A percentile compares a stretch with the other conserved stretches of the same genome.
These are phyloP conservation scores for Glossophaga mutica DNA, from an alignment of 2,797 vertebrate genomes.

Conservation along the genomic window DNA sequence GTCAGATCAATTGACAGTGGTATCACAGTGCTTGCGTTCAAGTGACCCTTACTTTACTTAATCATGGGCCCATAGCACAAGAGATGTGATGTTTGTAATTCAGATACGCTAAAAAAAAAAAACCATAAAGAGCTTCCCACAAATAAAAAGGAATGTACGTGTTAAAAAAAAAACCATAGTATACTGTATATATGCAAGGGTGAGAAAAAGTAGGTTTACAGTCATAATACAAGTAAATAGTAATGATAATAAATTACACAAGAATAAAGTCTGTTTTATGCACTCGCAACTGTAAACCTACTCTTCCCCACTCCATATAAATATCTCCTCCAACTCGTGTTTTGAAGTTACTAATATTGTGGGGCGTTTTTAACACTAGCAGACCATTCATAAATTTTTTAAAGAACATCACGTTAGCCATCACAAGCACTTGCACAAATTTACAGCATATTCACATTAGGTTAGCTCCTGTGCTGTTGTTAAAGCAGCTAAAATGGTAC, in stretches of 20 bases:
- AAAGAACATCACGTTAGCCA: background rate
- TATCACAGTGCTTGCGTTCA: background rate
- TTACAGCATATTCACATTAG: background rate
- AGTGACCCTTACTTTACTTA: background rate
- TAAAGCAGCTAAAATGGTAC: background rate
- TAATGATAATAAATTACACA: too few relatives aligned
- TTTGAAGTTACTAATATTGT: background rate
- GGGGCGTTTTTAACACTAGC: background rate
- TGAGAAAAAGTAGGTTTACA: too few relatives aligned
- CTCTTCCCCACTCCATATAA: too few relatives aligned
- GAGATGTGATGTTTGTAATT: background rate
- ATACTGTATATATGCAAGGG: too few relatives aligned
- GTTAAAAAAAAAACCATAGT: too few relatives aligned
- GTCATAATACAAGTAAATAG: too few relatives aligned
- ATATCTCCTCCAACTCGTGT: background rate
- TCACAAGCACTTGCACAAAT: background rate
- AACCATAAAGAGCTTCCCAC: background rate
- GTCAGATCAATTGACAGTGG: background rate
- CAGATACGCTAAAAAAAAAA: background rate
- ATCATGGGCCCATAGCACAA: background rate
- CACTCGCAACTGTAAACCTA: too few relatives aligned
- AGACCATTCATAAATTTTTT: background rate
- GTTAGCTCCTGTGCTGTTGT: background rate
- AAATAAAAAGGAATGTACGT: background rate
- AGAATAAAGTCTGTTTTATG: too few relatives aligned